phyloP scores from a whole-genome alignment of 2,888 invertebrate genomes.

The Agrochola lychnidis region DNA sequence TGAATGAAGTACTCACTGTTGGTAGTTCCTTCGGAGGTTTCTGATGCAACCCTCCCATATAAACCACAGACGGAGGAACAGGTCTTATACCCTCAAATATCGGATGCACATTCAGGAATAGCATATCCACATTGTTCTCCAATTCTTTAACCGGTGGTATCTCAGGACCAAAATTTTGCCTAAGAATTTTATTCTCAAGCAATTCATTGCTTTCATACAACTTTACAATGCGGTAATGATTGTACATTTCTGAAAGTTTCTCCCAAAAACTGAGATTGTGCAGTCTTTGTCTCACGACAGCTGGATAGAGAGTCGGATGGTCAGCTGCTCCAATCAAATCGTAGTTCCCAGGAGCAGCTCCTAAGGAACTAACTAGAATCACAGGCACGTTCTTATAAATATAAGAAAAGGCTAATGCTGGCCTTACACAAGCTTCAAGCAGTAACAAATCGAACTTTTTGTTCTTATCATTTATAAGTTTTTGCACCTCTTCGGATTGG shows the following conservation, averaged over 20 bases:
- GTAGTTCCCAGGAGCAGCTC: constrained; percentile 56
- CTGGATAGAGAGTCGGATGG: constrained; percentile 72
- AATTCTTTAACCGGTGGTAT: constrained; percentile 64
- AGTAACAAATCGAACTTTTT: constrained; percentile 68
- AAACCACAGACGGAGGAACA: constrained; percentile 70
- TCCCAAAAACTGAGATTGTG: constrained; percentile 71
- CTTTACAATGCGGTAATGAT: constrained; percentile 42
- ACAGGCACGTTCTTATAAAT: constrained; percentile 65
- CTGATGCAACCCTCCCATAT: constrained; percentile 72
- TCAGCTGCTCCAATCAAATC: constrained; percentile 67
- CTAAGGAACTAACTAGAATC: constrained; percentile 74
- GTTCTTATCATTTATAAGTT: constrained; percentile 63
- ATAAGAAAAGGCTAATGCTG: constrained; percentile 59
- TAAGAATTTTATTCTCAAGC: constrained; percentile 52
- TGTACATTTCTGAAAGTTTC: constrained; percentile 66
- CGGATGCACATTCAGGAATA: constrained; percentile 70
- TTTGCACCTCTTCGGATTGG: constrained; percentile 58
- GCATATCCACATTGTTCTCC: constrained; percentile 69
- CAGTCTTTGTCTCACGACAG: constrained; percentile 51
- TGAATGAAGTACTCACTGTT: constrained; percentile 57
- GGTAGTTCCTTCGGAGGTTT: constrained; percentile 67
- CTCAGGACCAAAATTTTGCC: constrained; percentile 61
- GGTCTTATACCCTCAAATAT: constrained; percentile 72
- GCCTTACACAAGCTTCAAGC: constrained; percentile 63
- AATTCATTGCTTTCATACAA: constrained; percentile 14